Percentiles rank a stretch among this genome's conserved stretches.
Conservation (phyloP, 2,797 vertebrate species). For the Neopelma chrysocephalum region DNA sequence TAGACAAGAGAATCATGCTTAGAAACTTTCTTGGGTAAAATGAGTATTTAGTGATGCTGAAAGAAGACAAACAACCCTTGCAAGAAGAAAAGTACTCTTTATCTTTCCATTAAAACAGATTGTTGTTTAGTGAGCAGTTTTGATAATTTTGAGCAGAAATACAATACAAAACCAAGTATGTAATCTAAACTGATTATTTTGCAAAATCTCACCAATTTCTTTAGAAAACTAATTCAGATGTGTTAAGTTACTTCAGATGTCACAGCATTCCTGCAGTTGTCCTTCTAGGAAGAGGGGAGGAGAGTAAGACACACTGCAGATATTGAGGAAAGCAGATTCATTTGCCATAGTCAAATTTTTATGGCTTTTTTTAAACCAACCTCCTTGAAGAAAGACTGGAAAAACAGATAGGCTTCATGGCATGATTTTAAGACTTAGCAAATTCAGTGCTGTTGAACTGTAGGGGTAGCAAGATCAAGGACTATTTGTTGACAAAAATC, state of each 20-base stretch:
- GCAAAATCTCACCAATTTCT: not conserved
- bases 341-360: not conserved
- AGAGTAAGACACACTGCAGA: not conserved
- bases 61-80: not conserved
- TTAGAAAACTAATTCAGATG: not conserved
- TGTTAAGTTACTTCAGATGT: not conserved
- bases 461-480: not conserved
- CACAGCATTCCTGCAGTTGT: not conserved
- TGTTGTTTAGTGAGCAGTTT: not conserved
- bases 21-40: not conserved
- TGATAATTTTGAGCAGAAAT: not conserved
- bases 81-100: not conserved
- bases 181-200: not conserved
- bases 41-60: not conserved
- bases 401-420: not conserved
- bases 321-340: not conserved
- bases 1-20: not conserved
- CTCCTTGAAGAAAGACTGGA: not conserved
- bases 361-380: not conserved
- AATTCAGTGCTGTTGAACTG: not conserved
- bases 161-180: not conserved
- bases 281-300: not conserved
- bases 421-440: not conserved
- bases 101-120: not conserved
- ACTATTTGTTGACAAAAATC: not conserved